Evolutionary conservation across 2,797 vertebrate species (phyloP), one percentile per base, ranked within the genome.

Genomic region (Pipistrellus pipistrellus): DNA sequence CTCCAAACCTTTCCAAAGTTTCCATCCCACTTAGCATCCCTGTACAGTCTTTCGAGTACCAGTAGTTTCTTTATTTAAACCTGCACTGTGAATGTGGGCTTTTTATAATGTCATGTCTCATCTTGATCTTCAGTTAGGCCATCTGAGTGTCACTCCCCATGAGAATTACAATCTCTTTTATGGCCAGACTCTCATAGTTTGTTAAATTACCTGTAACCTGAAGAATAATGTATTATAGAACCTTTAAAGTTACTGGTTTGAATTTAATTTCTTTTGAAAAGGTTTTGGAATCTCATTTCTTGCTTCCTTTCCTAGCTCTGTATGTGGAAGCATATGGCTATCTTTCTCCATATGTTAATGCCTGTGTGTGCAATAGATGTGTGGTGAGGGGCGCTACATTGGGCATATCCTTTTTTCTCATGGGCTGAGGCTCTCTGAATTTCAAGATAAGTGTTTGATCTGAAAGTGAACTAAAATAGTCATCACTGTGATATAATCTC

Each of bases 191-290:
- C 53, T 90, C 27, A 9, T 84, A 25, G 53, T 71, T 75, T 71
- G 30, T 95, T 59, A 75, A 76, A 6, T 84, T 30, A 64, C 57
- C 44, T 73, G 32, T 64, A 66, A 73, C 81, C 80, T 57, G 64
- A 82, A 71, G 35, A 53, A 48, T 55, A 27, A 68, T 27, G 5
- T n/a, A 69, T 73, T 66, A 30, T 57, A 59, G 44, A 82, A 51
- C 32, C 76, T 88, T 97, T 30, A 35, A 95, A 85, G 17, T 82
- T 66, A 55, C 69, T 71, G 27, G 2, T 25, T 30, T 73, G 27
- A 9, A n/a, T 95, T 96, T 91, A 53, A 78, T 92, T 86, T 91
- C 72, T 80, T 95, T 96, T 59, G 35, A 93, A 95, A 66, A 44
- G 38, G 51, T 69, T 89, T 66, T 55, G 32, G 48, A 62, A 73